Percentiles rank a stretch among this genome's conserved stretches.
Conservation (phyloP, 2,113 vertebrate genomes). For the Pelusios castaneus region DNA sequence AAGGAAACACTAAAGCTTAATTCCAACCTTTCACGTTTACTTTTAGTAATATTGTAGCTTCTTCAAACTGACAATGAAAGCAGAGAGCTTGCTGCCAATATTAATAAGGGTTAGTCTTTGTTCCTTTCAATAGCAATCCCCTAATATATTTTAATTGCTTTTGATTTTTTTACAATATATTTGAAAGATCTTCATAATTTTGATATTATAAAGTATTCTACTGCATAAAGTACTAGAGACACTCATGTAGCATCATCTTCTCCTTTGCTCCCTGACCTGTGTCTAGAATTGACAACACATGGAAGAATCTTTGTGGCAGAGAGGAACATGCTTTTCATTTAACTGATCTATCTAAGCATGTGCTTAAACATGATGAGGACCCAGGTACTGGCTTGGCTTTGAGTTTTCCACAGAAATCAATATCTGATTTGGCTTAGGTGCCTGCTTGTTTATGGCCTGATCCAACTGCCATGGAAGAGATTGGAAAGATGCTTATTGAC, state of each 20-base stretch:
- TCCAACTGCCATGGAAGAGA: not conserved
- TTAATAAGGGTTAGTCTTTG: not conserved
- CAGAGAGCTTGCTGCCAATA: not conserved
- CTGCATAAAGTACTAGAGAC: not conserved
- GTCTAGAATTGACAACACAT: not conserved
- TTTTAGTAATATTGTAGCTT: not conserved
- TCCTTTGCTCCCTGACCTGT: not conserved
- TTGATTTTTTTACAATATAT: not conserved
- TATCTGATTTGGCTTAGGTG: not conserved
- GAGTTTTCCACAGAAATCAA: not conserved
- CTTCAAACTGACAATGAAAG: not conserved
- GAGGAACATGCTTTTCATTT: rapidly evolving
- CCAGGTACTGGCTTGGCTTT: not conserved
- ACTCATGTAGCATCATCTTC: not conserved
- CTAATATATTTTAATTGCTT: not conserved
- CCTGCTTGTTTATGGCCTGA: not conserved
- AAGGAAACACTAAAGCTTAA: not conserved
- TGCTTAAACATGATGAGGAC: rapidly evolving
- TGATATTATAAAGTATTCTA: not conserved
- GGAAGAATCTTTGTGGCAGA: not conserved
- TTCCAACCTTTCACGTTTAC: slow-evolving; percentile 12
- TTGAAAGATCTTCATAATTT: not conserved
- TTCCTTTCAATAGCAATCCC: not conserved
- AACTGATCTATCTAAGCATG: not conserved
- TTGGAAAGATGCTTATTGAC: not conserved